Evolutionary conservation across 2,888 invertebrate species (phyloP).

Genomic region (Papilio elwesi): DNA sequence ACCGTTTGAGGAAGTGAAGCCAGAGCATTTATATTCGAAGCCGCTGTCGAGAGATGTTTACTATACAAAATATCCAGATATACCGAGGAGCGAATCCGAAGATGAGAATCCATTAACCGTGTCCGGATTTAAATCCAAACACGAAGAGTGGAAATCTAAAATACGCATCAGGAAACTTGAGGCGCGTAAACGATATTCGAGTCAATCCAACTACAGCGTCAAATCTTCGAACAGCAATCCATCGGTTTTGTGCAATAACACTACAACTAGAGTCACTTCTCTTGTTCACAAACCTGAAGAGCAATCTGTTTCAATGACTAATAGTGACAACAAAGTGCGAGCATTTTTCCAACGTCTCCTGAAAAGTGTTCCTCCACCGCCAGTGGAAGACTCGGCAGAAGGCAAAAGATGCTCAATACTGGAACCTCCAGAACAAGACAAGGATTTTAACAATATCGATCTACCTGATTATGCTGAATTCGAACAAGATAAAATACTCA

Average conservation of each 20-base stretch:
- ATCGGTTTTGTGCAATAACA: slow-evolving; percentile 50
- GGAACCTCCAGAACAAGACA: slow-evolving; percentile 45
- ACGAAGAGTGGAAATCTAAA: slow-evolving; percentile 71
- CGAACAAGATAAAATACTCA: slow-evolving; percentile 58
- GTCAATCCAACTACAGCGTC: slow-evolving; percentile 52
- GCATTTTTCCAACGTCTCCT: slow-evolving; percentile 67
- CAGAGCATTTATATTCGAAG: slow-evolving; percentile 66
- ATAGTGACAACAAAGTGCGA: slow-evolving; percentile 60
- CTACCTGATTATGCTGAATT: slow-evolving; percentile 70
- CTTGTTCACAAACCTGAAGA: slow-evolving; percentile 47
- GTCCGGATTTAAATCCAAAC: slow-evolving; percentile 68
- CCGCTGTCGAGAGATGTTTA: slow-evolving; percentile 73
- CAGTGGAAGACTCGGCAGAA: slow-evolving; percentile 54
- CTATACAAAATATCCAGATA: slow-evolving; percentile 73
- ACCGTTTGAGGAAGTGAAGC: slow-evolving; percentile 74
- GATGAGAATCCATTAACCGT: slow-evolving; percentile 72
- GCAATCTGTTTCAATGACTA: slow-evolving; percentile 32
- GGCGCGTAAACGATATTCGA: slow-evolving; percentile 59
- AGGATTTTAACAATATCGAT: slow-evolving; percentile 59
- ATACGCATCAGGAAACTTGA: slow-evolving; percentile 63
- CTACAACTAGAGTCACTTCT: slow-evolving; percentile 55
- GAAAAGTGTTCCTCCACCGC: slow-evolving; percentile 70
- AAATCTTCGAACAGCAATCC: slow-evolving; percentile 51
- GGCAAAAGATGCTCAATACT: slow-evolving; percentile 48
- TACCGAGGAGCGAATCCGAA: slow-evolving; percentile 77